Percentiles rank a stretch among this genome's conserved stretches.
Evolutionary conservation across 2,888 invertebrate genomes (phyloP).

Genomic region (Drosophila nr. perissopoda): DNA sequence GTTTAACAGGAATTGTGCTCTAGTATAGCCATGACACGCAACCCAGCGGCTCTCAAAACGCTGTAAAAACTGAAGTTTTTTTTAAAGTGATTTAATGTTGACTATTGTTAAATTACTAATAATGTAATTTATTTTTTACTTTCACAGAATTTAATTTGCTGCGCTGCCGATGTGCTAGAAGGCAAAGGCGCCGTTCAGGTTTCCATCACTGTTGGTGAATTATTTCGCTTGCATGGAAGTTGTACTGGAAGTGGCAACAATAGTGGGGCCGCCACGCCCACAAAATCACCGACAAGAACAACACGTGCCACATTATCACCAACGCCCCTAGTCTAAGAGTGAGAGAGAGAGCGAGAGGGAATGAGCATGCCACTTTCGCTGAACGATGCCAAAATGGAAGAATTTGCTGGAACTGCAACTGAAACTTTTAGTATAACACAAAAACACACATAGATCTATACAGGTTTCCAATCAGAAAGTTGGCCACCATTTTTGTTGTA

Average conservation of each 20-base stretch:
- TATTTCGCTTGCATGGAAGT: slow-evolving; percentile 89
- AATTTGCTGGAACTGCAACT: slow-evolving; percentile 8
- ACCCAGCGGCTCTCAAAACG: slow-evolving; percentile 28
- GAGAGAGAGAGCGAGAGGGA: not conserved
- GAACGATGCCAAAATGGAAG: slow-evolving; percentile 50
- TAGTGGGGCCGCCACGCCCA: slow-evolving; percentile 69
- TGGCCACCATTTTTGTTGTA: slow-evolving; percentile 49
- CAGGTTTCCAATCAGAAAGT: slow-evolving; percentile 56
- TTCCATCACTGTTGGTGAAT: slow-evolving; percentile 94
- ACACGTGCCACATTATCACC: slow-evolving; percentile 82
- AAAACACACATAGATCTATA: slow-evolving; percentile 1
- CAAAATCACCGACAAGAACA: slow-evolving; percentile 82
- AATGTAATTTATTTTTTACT: slow-evolving; percentile 13
- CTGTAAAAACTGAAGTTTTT: slow-evolving; percentile 5
- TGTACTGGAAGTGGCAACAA: slow-evolving; percentile 53
- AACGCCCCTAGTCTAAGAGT: slow-evolving; percentile 79
- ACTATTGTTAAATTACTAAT: slow-evolving; percentile 23
- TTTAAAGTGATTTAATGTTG: slow-evolving; percentile 7
- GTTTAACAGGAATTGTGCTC: slow-evolving; percentile 30
- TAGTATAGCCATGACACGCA: slow-evolving; percentile 32
- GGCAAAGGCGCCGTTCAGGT: slow-evolving; percentile 94
- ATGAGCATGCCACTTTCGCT: slow-evolving; percentile 18
- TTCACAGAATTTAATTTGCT: slow-evolving; percentile 92
- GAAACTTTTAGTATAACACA: slow-evolving; percentile 25
- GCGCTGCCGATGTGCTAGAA: slow-evolving; percentile 96